Base-by-base conservation (phyloP, 2,113 vertebrate species). In the Machaerirhynchus nigripectus region DNA sequence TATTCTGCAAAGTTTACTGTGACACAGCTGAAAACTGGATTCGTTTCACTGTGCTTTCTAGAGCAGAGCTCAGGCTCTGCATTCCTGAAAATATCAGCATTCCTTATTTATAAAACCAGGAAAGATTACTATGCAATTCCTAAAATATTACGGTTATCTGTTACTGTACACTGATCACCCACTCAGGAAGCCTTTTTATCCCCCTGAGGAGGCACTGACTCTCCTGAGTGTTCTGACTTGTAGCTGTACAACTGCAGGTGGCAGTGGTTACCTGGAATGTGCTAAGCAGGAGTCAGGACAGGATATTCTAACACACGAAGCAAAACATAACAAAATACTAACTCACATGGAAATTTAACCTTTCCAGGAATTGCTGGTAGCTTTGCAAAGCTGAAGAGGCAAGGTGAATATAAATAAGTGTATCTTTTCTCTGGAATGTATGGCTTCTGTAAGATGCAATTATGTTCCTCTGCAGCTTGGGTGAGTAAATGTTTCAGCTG, bases 311-410 rank as follows among this genome's bases (percentile, higher is more conserved):
- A 82, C 46, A 77, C 74, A 26, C 2, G 8, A 49, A 89, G 71
- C 28, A 37, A 28, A 46, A 92, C 52, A 6, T 78, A 87, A 91
- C 33, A 57, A 47, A 93, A 33, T 47, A 53, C 30, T 31, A 47
- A 53, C 52, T 84, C 81, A 26, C 20, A 1, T 15, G 76, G 46
- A 50, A 76, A 59, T 40, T 7, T 10, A 53, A 37, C 78, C 57
- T 65, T 68, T 65, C 89, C 73, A 87, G 70, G 74, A 93, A 44
- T 1, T 40, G 70, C 33, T 77, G 80, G 63, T 37, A 56, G 93
- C 89, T 88, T 49, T 95, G 30, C 75, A 94, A 96, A 97, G 94
- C 96, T 69, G 40, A 84, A 88, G 63, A 60, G 69, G 73, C 56
- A 53, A 78, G 40, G 57, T 71, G 68, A 64, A 52, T 75, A 65